A percentile compares a stretch with the other conserved stretches of the same genome.
These are phyloP conservation scores for Molorchus minor DNA, from an alignment of 2,888 invertebrate species.

Conservation along the genomic window DNA sequence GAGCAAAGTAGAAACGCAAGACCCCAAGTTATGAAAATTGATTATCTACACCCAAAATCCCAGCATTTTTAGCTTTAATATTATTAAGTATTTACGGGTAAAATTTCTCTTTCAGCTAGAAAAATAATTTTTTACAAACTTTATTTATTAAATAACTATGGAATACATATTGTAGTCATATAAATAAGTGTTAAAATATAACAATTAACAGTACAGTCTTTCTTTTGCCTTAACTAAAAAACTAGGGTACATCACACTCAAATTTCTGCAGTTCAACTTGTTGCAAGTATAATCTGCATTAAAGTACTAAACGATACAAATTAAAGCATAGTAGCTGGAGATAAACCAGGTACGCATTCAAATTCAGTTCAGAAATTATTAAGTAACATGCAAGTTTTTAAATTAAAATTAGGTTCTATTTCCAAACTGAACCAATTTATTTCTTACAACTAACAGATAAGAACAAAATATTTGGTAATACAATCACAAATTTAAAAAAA, in stretches of 20 bases:
- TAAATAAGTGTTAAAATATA: slow-evolving; percentile 20
- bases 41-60: no score
- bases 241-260: slow-evolving; percentile 6
- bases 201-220: slow-evolving; percentile 20
- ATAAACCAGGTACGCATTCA: not conserved
- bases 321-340: slow-evolving; percentile 6
- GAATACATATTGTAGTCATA: slow-evolving; percentile 6
- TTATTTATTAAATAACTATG: slow-evolving; percentile 13
- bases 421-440: not conserved
- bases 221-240: not conserved
- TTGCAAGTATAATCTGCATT: slow-evolving; percentile 11
- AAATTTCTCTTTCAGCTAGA: no score
- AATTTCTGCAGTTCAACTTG: not conserved
- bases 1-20: no score
- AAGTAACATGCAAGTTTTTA: not conserved
- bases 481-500: slow-evolving; percentile 16
- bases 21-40: no score
- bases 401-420: not conserved
- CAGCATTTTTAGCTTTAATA: no score
- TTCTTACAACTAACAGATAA: not conserved
- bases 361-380: not conserved
- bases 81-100: no score
- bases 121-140: not conserved
- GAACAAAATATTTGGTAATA: slow-evolving; percentile 9
- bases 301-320: slow-evolving; percentile 10